phyloP scores from a whole-genome alignment of 2,113 vertebrate species.

The Chrysochloris asiatica region DNA sequence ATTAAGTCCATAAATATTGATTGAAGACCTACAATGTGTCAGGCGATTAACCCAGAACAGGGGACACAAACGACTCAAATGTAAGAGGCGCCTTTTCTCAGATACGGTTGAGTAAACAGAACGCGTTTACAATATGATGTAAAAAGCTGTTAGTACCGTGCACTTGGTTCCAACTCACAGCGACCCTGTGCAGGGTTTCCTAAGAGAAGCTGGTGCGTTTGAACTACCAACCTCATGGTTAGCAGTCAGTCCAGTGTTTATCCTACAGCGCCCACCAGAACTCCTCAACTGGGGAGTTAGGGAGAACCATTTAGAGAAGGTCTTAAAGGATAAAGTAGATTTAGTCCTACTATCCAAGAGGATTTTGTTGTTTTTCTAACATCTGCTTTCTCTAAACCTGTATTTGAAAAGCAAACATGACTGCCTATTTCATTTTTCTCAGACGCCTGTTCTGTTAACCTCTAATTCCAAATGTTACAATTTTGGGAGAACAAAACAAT shows the following conservation, averaged over 20 bases:
- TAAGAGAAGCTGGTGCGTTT: too few species aligned
- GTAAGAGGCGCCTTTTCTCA: not conserved
- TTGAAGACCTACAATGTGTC: not conserved
- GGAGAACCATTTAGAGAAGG: not conserved
- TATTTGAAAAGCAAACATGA: not conserved
- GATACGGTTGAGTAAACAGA: not conserved
- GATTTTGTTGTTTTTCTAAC: not conserved
- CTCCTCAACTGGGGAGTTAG: not conserved
- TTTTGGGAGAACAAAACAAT: not conserved
- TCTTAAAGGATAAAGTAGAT: not conserved
- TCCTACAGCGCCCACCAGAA: too few species aligned
- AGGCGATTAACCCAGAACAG: not conserved
- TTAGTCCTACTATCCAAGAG: not conserved
- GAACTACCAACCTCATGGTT: too few species aligned
- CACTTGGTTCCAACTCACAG: too few species aligned
- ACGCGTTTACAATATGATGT: too few species aligned
- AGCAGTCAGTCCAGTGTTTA: too few species aligned
- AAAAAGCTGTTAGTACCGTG: too few species aligned
- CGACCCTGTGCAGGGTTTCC: too few species aligned
- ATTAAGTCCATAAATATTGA: not conserved
- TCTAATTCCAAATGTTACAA: conserved; percentile 3
- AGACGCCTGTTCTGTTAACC: not conserved
- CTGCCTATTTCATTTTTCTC: not conserved
- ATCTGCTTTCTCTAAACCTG: not conserved
- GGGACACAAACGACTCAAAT: not conserved